Base-by-base conservation (phyloP, 2,888 invertebrate species). In the Strigamia crassipes region DNA sequence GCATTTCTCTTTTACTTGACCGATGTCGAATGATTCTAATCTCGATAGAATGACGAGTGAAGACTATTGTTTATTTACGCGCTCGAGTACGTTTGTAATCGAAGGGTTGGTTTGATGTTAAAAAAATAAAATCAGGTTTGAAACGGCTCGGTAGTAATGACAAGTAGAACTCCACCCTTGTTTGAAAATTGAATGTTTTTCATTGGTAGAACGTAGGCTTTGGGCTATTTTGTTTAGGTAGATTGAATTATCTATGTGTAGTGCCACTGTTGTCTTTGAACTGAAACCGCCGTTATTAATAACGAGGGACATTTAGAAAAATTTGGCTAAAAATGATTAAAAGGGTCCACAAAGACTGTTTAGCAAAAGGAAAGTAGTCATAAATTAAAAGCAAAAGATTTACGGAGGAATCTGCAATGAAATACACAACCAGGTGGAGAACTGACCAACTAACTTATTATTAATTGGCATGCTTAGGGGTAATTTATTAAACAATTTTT, bases 201-300 rank as follows among this genome's bases (percentile, higher is more conserved):
- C 73, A 73, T 73, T 73, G 73, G 73, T 73, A 73, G 73, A 73
- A 31, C 12, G 27, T 73, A 27, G n/a, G 73, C 73, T 73, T 73
- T 15, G 73, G 73, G 73, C 73, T 73, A 73, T 73, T 73, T 73
- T 73, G 73, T 73, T 73, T 73, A 73, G 73, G 73, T 73, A 73
- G 73, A 73, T 73, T 73, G 73, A 73, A 73, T 73, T 73, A 73
- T 73, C 73, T 73, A 27, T 73, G 27, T 27, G 73, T 31, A 73
- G 73, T 73, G 73, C 73, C 73, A 73, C 73, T 73, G 73, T 73
- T 73, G 73, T 73, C 73, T 73, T 73, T 73, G 73, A 73, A 73
- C 73, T 73, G 27, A 31, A 73, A 73, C 73, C 73, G 73, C 73
- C 73, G 23, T 27, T 73, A 73, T 73, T 15, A 73, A 73, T 73